Percentiles rank a stretch among this genome's conserved stretches.
These are phyloP conservation scores for Jaculus jaculus DNA, from an alignment of 2,113 vertebrate species.

Conservation along the genomic window DNA sequence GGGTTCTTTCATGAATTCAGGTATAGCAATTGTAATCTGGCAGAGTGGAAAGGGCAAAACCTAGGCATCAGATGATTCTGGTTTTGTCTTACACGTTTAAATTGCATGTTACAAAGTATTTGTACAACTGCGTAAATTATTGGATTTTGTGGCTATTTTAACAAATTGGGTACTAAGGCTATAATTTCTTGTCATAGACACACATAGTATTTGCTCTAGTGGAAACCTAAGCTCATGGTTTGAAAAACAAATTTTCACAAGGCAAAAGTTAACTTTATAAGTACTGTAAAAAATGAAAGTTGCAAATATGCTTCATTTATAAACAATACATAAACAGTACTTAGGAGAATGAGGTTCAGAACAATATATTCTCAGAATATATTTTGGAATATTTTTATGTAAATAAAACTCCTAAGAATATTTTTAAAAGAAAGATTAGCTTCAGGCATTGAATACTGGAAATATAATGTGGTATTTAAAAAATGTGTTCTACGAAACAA, in stretches of 20 bases:
- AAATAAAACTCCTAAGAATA: neutral
- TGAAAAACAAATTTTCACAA: conserved; percentile 4
- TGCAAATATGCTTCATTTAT: neutral
- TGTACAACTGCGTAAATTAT: neutral
- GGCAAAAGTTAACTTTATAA: conserved; percentile 8
- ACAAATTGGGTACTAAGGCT: neutral
- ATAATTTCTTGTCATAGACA: neutral
- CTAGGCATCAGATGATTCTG: neutral
- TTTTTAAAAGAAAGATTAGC: conserved; percentile 1
- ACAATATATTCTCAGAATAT: neutral
- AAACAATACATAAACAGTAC: neutral
- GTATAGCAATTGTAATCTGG: conserved; percentile 71
- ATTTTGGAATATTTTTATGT: neutral
- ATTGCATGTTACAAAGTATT: neutral
- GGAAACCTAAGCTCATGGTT: neutral
- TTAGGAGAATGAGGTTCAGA: neutral
- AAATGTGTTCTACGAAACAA: neutral
- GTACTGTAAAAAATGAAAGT: neutral
- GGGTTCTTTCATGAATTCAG: conserved; percentile 63
- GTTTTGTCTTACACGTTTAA: neutral
- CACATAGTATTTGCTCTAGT: neutral
- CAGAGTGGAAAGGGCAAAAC: neutral
- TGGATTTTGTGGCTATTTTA: neutral
- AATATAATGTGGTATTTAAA: neutral
- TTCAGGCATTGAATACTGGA: neutral